These are phyloP conservation scores for Darevskia nairensis DNA, from an alignment of 2,797 vertebrate species.

Conservation along the genomic window DNA sequence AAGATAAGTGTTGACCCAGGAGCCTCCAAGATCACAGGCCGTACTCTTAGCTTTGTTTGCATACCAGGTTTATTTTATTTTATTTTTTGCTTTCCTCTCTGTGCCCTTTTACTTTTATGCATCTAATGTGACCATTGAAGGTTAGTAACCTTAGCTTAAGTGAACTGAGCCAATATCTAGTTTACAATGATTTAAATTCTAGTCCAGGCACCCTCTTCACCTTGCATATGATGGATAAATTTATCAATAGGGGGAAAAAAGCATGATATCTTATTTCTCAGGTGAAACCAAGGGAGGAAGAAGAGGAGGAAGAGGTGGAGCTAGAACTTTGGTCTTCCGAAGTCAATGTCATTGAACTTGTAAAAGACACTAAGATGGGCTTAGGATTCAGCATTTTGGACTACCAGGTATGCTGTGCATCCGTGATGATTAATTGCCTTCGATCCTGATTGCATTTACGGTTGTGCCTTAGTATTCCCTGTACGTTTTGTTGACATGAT, in stretches of 20 bases:
- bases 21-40: neutral
- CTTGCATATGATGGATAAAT: constrained; percentile 18
- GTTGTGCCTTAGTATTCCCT: neutral
- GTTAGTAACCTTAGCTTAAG: constrained; percentile 71
- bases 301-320: constrained; percentile 88
- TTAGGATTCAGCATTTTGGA: constrained; percentile 98
- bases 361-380: constrained; percentile 85
- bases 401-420: constrained; percentile 86
- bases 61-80: neutral
- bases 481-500: neutral
- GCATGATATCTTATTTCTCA: constrained; percentile 63
- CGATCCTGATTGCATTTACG: neutral
- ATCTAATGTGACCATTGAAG: constrained; percentile 78
- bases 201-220: constrained; percentile 18
- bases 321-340: constrained; percentile 92
- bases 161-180: constrained; percentile 20
- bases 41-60: neutral
- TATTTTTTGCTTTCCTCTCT: neutral
- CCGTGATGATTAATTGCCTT: constrained; percentile 3
- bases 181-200: constrained; percentile 8
- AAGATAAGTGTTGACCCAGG: neutral
- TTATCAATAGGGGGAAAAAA: neutral
- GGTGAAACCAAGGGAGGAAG: constrained; percentile 71
- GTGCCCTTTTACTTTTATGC: constrained; percentile 76
- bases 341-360: constrained; percentile 85